A percentile compares a stretch with the other conserved stretches of the same genome.
These are phyloP conservation scores for Mythimna pallens DNA, from an alignment of 2,888 invertebrate species.

Conservation along the genomic window DNA sequence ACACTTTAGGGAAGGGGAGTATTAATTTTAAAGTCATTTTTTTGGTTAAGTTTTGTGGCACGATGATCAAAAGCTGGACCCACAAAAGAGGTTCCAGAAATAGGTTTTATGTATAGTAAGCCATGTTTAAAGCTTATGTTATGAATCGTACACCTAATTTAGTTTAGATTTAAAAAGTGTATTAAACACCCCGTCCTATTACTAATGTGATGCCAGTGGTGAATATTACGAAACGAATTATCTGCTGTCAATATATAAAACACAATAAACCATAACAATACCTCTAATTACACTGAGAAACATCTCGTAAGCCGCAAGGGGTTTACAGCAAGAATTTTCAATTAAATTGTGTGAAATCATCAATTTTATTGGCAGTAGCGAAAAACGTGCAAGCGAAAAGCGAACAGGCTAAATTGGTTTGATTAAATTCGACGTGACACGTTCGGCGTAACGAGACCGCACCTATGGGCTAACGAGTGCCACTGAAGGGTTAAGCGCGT, in stretches of 20 bases:
- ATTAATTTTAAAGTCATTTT: constrained; percentile 35
- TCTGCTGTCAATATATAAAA: background rate
- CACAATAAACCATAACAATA: constrained; percentile 13
- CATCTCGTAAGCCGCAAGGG: constrained; percentile 21
- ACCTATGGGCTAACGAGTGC: constrained; percentile 53
- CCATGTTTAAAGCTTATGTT: too few species aligned
- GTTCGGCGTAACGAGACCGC: constrained; percentile 64
- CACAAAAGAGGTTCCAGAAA: background rate
- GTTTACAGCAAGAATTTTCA: constrained; percentile 50
- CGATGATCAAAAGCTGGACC: background rate
- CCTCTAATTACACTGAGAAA: constrained; percentile 37
- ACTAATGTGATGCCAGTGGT: background rate
- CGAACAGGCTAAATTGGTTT: constrained; percentile 63
- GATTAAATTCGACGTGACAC: constrained; percentile 63
- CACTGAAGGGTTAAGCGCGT: constrained; percentile 49
- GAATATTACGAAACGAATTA: background rate
- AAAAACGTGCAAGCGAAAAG: constrained; percentile 53
- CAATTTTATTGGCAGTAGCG: constrained; percentile 54
- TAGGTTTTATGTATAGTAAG: too few species aligned
- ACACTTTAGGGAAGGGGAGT: constrained; percentile 59
- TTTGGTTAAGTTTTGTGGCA: constrained; percentile 3
- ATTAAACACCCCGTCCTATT: background rate
- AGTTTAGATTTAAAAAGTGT: too few species aligned
- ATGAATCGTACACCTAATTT: too few species aligned
- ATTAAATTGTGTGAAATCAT: constrained; percentile 60